A percentile compares a stretch with the other conserved stretches of the same genome.
phyloP scores from a whole-genome alignment of 2,888 invertebrate genomes.

The Tachystola acroxantha region DNA sequence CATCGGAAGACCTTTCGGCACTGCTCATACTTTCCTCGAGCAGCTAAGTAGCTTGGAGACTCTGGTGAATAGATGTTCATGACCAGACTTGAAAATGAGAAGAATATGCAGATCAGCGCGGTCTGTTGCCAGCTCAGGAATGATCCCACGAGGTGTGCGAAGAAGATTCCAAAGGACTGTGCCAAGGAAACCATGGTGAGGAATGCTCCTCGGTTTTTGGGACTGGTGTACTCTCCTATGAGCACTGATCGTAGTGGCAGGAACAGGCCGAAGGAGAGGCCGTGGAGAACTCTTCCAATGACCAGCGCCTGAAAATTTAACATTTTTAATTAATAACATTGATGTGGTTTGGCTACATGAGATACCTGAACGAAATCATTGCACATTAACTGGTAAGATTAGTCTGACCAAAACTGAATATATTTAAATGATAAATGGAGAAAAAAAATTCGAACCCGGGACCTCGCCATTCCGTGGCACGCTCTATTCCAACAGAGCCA shows the following conservation, averaged over 20 bases:
- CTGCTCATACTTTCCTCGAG: slow-evolving; percentile 68
- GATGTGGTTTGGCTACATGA: no score
- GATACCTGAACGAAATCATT: no score
- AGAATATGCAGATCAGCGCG: slow-evolving; percentile 60
- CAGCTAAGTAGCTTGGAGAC: slow-evolving; percentile 81
- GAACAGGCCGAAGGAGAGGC: slow-evolving; percentile 71
- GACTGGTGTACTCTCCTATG: slow-evolving; percentile 77
- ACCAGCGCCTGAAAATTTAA: slow-evolving; percentile 17
- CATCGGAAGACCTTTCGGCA: slow-evolving; percentile 75
- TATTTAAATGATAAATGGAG: no score
- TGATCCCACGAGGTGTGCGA: slow-evolving; percentile 80
- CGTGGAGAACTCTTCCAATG: slow-evolving; percentile 27
- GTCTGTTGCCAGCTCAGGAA: slow-evolving; percentile 74
- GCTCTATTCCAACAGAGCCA: no score
- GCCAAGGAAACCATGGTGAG: slow-evolving; percentile 77
- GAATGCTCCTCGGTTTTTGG: slow-evolving; percentile 78
- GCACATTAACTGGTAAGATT: no score
- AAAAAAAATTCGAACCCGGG: no score
- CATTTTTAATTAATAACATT: no score
- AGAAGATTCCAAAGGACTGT: slow-evolving; percentile 78
- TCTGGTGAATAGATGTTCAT: slow-evolving; percentile 70
- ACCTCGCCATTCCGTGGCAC: no score
- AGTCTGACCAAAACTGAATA: no score
- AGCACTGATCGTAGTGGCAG: slow-evolving; percentile 66
- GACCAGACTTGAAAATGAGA: slow-evolving; percentile 61